These are phyloP conservation scores for Pelvicachromis taeniatus DNA, from an alignment of 2,113 vertebrate species.

Conservation along the genomic window DNA sequence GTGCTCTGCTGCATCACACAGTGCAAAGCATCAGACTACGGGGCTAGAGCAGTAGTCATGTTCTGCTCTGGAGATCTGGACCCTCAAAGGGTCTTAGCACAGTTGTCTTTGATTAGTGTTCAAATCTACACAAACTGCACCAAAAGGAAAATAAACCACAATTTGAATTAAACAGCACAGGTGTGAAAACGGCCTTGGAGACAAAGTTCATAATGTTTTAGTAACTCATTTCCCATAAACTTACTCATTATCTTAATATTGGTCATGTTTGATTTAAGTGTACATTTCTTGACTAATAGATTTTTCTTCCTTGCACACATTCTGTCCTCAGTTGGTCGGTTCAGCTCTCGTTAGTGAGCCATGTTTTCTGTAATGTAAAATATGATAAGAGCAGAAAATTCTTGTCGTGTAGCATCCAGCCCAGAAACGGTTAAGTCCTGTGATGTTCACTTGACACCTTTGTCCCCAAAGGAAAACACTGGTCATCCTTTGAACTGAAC, in stretches of 20 bases:
- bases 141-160: no score
- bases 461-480: background rate
- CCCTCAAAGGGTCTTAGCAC: no score
- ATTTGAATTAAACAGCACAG: no score
- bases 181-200: no score
- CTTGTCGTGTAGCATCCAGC: background rate
- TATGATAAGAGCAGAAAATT: background rate
- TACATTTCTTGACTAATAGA: background rate
- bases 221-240: no score
- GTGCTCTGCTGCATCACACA: background rate
- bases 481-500: slow-evolving; percentile 16
- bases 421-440: background rate
- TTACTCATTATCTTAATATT: background rate
- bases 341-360: background rate
- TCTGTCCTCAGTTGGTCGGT: background rate
- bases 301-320: fast-evolving
- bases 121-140: no score
- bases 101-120: no score
- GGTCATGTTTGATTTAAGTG: background rate
- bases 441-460: background rate
- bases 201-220: no score
- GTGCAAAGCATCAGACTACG: background rate
- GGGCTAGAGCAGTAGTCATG: background rate
- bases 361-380: background rate
- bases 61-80: background rate